These are phyloP conservation scores for Euglossa dilemma DNA, from an alignment of 1,140 invertebrate genomes.

Conservation along the genomic window DNA sequence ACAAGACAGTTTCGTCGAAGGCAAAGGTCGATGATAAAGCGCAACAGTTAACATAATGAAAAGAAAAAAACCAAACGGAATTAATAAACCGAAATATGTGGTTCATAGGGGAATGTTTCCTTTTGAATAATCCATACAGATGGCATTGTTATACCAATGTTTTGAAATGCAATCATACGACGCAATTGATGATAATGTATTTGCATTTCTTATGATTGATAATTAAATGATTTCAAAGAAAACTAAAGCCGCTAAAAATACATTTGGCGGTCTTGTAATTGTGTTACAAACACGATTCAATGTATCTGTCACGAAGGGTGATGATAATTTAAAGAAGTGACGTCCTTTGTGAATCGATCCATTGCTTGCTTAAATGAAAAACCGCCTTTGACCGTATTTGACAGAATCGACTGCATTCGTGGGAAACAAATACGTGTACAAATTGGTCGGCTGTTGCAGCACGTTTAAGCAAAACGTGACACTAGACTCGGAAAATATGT, in stretches of 20 bases:
- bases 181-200: conserved; percentile 2
- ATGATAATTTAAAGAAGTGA: background rate
- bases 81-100: background rate
- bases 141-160: background rate
- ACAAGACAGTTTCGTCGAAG: background rate
- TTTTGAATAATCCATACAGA: background rate
- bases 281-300: background rate
- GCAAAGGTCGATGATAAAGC: conserved; percentile 31
- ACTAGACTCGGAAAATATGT: conserved; percentile 55
- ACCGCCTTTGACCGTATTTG: conserved; percentile 13
- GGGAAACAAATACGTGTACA: conserved; percentile 5
- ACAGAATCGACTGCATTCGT: background rate
- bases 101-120: background rate
- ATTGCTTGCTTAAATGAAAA: background rate
- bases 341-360: conserved; percentile 4
- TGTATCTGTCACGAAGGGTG: background rate
- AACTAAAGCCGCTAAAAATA: background rate
- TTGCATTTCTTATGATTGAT: conserved; percentile 16
- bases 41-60: background rate
- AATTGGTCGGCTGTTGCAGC: conserved; percentile 29
- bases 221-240: conserved; percentile 21
- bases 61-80: background rate
- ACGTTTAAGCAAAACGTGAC: conserved; percentile 73
- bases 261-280: background rate
- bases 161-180: background rate